phyloP scores from a whole-genome alignment of 2,113 vertebrate species.

The Athene noctua region DNA sequence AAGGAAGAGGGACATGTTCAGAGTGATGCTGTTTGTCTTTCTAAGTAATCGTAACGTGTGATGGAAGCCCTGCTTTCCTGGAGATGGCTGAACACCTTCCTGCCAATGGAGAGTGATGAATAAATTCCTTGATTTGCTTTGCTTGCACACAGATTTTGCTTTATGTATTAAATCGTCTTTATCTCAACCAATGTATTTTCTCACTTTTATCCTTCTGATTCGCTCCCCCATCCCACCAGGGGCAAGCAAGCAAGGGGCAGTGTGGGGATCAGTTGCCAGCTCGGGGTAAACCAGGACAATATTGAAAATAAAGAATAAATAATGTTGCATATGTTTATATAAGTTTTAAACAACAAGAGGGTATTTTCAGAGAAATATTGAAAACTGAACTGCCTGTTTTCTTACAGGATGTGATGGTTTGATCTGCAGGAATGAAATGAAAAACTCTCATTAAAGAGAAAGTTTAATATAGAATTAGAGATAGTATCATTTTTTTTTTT shows the following conservation, averaged over 20 bases:
- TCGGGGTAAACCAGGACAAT: background rate
- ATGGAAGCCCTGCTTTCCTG: background rate
- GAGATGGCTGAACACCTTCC: background rate
- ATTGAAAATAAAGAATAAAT: background rate
- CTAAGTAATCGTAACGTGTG: background rate
- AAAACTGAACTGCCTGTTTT: background rate
- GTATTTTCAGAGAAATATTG: background rate
- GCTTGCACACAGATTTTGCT: too few species aligned
- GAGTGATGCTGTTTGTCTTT: background rate
- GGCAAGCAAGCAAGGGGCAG: background rate
- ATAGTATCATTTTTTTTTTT: background rate
- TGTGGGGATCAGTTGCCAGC: too few species aligned
- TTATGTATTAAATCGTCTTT: too few species aligned
- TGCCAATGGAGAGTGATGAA: background rate
- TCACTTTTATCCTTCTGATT: background rate
- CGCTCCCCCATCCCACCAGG: background rate
- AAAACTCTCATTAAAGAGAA: background rate
- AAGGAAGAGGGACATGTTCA: background rate
- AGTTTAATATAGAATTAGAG: constrained; percentile 1
- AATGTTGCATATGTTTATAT: background rate
- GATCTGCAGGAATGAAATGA: background rate
- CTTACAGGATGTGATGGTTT: background rate
- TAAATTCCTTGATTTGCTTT: background rate
- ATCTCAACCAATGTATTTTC: too few species aligned
- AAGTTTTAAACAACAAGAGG: background rate